Conservation (phyloP, 2,888 invertebrate genomes). For the Heteromyza rotundicornis region DNA sequence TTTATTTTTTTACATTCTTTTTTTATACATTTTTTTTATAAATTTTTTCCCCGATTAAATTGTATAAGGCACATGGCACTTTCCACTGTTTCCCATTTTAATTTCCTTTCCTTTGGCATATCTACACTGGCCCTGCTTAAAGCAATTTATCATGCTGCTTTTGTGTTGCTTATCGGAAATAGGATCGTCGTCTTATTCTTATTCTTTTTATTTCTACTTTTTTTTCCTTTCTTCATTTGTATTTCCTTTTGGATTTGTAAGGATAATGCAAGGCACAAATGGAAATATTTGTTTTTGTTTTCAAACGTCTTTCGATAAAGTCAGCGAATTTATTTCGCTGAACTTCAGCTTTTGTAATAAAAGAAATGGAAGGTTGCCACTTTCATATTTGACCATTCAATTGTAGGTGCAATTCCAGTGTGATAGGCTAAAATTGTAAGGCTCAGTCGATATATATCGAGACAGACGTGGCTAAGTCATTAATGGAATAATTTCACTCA, state of each 20-base stretch:
- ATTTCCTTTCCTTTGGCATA: constrained; percentile 21
- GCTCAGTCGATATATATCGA: too few species aligned
- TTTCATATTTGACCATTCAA: too few species aligned
- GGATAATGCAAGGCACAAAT: neutral
- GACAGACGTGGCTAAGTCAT: too few species aligned
- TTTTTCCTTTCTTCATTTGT: constrained; percentile 15
- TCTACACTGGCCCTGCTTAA: constrained; percentile 6
- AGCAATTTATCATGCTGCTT: constrained; percentile 24
- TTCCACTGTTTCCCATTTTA: constrained; percentile 13
- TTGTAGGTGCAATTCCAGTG: too few species aligned
- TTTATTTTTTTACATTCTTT: neutral
- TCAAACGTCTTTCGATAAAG: too few species aligned
- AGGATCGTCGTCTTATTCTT: constrained; percentile 31
- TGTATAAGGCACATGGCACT: neutral
- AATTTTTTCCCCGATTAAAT: neutral
- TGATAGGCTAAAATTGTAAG: too few species aligned
- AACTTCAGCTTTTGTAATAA: neutral
- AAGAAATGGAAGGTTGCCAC: too few species aligned
- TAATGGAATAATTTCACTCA: too few species aligned
- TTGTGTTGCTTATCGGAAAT: constrained; percentile 35
- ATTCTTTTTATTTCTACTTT: too few species aligned
- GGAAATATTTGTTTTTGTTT: too few species aligned
- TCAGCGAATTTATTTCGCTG: neutral
- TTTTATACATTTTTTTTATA: too few species aligned
- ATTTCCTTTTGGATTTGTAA: neutral